Evolutionary conservation across 2,797 vertebrate species (phyloP), one percentile per base, ranked within the genome.

Genomic region (Trachops cirrhosus): DNA sequence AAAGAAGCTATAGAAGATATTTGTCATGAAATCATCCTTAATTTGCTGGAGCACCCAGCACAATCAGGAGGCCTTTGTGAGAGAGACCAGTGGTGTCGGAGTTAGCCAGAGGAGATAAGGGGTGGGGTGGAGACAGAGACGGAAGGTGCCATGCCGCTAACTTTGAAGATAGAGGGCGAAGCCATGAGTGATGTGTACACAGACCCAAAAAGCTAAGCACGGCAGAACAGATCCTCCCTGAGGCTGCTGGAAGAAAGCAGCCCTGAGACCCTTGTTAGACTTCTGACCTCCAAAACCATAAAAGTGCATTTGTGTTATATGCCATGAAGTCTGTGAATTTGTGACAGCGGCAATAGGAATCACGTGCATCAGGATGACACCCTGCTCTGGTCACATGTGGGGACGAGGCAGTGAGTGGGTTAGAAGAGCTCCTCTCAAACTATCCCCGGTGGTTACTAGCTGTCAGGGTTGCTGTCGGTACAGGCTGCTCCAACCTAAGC

Each of bases 291-390:
- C 21, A 1, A 19, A 50, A 1, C 10, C 0, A 0, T 9, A 9
- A 22, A 19, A 15, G 18, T 34, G 64, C 34, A 19, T 67, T 67
- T 67, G 64, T 67, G 16, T 67, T 67, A 10, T 24, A 6, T 34
- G 75, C 29, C 15, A 14, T 10, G 1, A 26, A 29, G 14, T 12
- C 6, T 70, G 12, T 39, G 54, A 24, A 14, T 37, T 5, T n/a
- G 34, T 21, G 32, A 19, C 19, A 0, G 8, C 4, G 6, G 22
- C 14, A 0, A 16, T 1, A 0, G 22, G 8, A 24, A 9, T 6
- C 6, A 4, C 39, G 0, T 2, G 1, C 22, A 5, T 24, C 32
- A 41, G 16, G 32, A 50, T 15, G 48, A 26, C 26, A 3, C 21
- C 37, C 34, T 39, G 14, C n/a, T 21, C n/a, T 2, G 18, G 37